Evolutionary conservation across 2,888 invertebrate species (phyloP), one percentile per base, ranked within the genome.

Genomic region (Napeogenes sylphis): DNA sequence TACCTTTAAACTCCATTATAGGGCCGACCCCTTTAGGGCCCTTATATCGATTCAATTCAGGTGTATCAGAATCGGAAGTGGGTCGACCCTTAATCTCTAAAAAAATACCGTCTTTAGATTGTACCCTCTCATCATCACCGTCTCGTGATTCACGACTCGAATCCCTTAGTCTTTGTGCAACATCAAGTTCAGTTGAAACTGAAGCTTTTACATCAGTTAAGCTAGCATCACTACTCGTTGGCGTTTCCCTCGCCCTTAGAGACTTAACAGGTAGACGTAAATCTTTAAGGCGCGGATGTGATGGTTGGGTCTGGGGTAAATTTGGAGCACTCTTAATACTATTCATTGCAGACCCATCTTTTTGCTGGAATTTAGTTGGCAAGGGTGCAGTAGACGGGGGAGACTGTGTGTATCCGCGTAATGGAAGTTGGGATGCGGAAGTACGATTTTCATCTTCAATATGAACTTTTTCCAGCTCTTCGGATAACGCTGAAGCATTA

Each of bases 301-400:
- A 90, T 67, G 94, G 93, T 73, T 93, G 93, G 65, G 93, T 91
- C 64, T 90, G 90, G 32, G 95, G 95, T 75, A 96, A 83, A 80
- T 95, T 95, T 0, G 96, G 96, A 4, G 95, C 95, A 81, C 96
- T 96, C 74, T 94, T 93, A 65, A 95, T 95, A 77, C 95, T 95
- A 80, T 94, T 95, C 94, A 94, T 94, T 58, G 92, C 91, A 68
- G 93, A 92, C 58, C 92, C 91, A 67, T 94, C 94, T 73, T 95
- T 94, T 71, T 92, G 92, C 69, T 93, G 94, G 84, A 96, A 96
- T 83, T 96, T 96, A 66, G 94, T 93, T 2, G 96, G 96, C 71
- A 96, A 85, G 32, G 96, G 96, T 2, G 96, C 96, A 30, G 96
- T 96, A 64, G 96, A 95, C 62, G 96, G 96, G 56, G 96, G 96